Percentiles rank a stretch among this genome's conserved stretches.
Conservation (phyloP, 1,140 invertebrate genomes). For the Daktulosphaira vitifoliae region DNA sequence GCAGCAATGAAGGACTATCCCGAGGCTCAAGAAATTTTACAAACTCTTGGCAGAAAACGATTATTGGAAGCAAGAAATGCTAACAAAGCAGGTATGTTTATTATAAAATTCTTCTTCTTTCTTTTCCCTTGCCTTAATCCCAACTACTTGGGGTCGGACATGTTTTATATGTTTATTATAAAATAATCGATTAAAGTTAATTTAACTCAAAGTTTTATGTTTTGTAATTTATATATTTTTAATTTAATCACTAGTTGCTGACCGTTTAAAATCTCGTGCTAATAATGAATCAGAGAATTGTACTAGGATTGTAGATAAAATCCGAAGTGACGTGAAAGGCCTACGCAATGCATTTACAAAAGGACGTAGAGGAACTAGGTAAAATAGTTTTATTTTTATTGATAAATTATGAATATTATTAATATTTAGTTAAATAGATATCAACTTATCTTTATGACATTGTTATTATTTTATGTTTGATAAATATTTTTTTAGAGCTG, state of each 20-base stretch:
- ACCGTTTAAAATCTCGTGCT: constrained; percentile 45
- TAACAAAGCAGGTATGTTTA: constrained; percentile 35
- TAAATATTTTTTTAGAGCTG: constrained; percentile 38
- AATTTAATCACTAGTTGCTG: background rate
- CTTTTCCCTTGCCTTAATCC: background rate
- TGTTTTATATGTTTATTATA: background rate
- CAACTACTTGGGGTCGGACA: background rate
- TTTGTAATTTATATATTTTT: background rate
- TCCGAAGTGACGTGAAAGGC: constrained; percentile 72
- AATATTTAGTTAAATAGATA: background rate
- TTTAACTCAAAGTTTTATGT: background rate
- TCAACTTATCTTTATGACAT: background rate
- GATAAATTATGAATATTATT: background rate
- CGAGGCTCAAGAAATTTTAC: constrained; percentile 87
- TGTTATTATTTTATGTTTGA: constrained; percentile 41
- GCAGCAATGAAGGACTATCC: constrained; percentile 94
- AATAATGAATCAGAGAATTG: constrained; percentile 44
- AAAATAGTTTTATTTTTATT: background rate
- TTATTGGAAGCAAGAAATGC: constrained; percentile 68
- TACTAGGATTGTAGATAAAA: constrained; percentile 68
- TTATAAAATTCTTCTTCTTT: background rate
- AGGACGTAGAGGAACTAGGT: constrained; percentile 46
- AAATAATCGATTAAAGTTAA: background rate
- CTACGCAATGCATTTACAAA: constrained; percentile 57
- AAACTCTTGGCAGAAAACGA: constrained; percentile 73